phyloP scores from a whole-genome alignment of 2,888 invertebrate species.

The Spialia ferax region DNA sequence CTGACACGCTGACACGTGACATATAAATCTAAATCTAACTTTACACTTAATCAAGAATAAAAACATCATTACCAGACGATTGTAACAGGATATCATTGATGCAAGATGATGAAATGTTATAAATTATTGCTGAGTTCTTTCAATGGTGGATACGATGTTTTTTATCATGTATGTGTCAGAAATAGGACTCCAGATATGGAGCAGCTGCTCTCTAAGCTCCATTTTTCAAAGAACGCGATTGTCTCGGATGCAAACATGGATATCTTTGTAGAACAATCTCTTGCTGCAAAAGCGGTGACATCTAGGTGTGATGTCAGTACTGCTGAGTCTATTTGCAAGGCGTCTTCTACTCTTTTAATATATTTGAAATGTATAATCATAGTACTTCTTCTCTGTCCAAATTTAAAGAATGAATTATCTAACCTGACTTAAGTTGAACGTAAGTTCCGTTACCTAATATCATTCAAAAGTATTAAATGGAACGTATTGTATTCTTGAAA shows the following conservation, averaged over 20 bases:
- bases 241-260: slow-evolving; percentile 27
- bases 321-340: slow-evolving; percentile 1
- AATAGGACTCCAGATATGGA: slow-evolving; percentile 27
- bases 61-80: too few relatives aligned
- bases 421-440: too few relatives aligned
- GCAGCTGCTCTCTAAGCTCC: slow-evolving; percentile 14
- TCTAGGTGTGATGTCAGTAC: slow-evolving; percentile 12
- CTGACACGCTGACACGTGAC: too few relatives aligned
- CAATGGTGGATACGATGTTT: neutral
- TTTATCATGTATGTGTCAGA: slow-evolving; percentile 8
- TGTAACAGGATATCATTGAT: neutral
- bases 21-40: too few relatives aligned
- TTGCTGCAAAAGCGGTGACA: slow-evolving; percentile 23
- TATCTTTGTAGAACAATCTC: slow-evolving; percentile 37
- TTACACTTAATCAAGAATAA: too few relatives aligned
- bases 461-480: too few relatives aligned
- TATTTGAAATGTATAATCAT: neutral
- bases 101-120: neutral
- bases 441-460: too few relatives aligned
- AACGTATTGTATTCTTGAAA: too few relatives aligned
- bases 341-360: neutral
- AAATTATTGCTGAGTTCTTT: neutral
- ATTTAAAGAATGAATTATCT: too few relatives aligned
- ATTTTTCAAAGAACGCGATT: slow-evolving; percentile 34
- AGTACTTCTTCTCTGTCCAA: too few relatives aligned